Conservation (phyloP, 2,113 vertebrate genomes). For the Morone saxatilis region DNA sequence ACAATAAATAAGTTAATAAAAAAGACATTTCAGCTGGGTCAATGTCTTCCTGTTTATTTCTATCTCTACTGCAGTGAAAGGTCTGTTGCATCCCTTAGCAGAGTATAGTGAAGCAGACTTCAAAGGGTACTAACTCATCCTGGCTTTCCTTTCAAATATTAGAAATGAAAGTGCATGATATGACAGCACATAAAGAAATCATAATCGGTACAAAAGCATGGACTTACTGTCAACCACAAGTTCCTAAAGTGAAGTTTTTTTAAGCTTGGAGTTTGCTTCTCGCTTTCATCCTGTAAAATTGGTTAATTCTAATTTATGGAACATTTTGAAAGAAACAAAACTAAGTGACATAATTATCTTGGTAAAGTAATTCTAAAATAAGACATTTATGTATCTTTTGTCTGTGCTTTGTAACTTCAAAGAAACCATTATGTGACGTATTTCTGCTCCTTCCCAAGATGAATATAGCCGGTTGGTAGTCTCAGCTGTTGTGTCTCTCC, state of each 20-base stretch:
- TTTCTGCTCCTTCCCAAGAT: too few species aligned
- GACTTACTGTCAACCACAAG: too few species aligned
- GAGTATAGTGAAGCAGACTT: not conserved
- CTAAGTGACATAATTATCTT: not conserved
- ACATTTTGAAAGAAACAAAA: not conserved
- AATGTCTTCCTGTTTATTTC: conserved; percentile 39
- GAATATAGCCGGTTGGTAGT: too few species aligned
- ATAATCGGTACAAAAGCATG: too few species aligned
- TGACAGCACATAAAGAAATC: not conserved
- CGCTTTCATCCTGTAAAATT: not conserved
- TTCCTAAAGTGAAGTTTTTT: not conserved
- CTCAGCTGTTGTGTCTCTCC: too few species aligned
- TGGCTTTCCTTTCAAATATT: not conserved
- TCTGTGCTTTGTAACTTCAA: not conserved
- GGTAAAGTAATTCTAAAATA: not conserved
- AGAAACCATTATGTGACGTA: not conserved
- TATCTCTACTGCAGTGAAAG: conserved; percentile 16
- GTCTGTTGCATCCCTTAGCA: not conserved
- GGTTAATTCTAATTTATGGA: not conserved
- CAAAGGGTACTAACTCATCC: not conserved
- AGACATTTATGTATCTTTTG: not conserved
- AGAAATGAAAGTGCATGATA: not conserved
- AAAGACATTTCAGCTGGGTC: conserved; percentile 35
- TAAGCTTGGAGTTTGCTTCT: not conserved
- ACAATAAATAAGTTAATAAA: conserved; percentile 52